A percentile compares a stretch with the other conserved stretches of the same genome.
Evolutionary conservation across 2,888 invertebrate species (phyloP).

Genomic region (Nymphalis polychloros): DNA sequence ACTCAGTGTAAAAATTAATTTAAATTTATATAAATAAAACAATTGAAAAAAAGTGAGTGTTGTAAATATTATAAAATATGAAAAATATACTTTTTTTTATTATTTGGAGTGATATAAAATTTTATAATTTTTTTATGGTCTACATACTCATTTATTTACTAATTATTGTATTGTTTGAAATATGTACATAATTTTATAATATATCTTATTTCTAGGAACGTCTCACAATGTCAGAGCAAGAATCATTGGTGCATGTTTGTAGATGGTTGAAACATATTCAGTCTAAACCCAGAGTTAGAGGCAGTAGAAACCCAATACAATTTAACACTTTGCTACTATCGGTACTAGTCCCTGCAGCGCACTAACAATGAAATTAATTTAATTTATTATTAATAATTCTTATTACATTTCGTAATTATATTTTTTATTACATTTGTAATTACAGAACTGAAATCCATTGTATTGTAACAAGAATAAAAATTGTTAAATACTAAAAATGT

Average conservation of each 20-base stretch:
- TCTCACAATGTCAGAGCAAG: conserved; percentile 84
- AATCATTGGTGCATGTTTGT: conserved; percentile 85
- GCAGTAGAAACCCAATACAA: conserved; percentile 53
- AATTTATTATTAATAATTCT: conserved; percentile 10
- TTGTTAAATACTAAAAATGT: conserved; percentile 5
- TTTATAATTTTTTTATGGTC: too few species aligned
- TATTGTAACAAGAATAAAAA: conserved; percentile 17
- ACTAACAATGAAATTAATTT: conserved; percentile 52
- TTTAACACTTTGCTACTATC: conserved; percentile 62
- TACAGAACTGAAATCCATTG: conserved; percentile 14
- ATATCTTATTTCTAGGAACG: conserved; percentile 75
- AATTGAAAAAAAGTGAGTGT: background rate
- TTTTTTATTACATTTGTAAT: conserved; percentile 19
- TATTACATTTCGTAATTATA: conserved; percentile 38
- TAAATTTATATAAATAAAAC: background rate
- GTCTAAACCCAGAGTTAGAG: conserved; percentile 83
- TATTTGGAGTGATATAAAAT: too few species aligned
- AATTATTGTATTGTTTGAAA: too few species aligned
- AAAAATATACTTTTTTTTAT: too few species aligned
- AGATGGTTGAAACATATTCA: conserved; percentile 91
- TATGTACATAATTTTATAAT: too few species aligned
- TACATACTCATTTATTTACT: too few species aligned
- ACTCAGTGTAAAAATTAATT: too few species aligned
- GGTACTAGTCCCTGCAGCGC: conserved; percentile 63
- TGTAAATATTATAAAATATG: background rate